Base-by-base conservation (phyloP, 2,888 invertebrate genomes). In the Dicroscelio sp. region DNA sequence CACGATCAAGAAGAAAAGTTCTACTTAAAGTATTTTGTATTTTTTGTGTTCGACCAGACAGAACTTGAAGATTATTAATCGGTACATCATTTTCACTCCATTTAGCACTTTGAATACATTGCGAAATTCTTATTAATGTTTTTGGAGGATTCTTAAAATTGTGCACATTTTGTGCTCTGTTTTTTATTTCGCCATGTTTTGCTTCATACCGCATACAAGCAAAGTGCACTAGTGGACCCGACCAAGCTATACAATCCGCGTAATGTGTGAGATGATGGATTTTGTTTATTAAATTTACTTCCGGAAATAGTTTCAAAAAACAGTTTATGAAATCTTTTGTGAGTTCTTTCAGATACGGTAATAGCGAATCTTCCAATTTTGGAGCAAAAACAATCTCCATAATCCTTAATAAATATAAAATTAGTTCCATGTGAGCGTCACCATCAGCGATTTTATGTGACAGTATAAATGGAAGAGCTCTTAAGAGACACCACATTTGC, bases 381-480 rank as follows among this genome's bases (percentile, higher is more conserved):
- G 92, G 92, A 12, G 91, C 93, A 86, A 94, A 93, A 6, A 89
- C 90, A 20, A 93, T 90, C 76, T 93, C 93, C 91, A 93, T 93
- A 30, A 94, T 92, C 80, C 83, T 35, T 2, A 94, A 71, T 35
- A 93, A 79, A 43, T 69, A 69, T 20, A 91, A 65, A 83, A 93
- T 55, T 0, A 94, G 63, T 10, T 25, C 27, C 89, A 93, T 86
- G 52, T 93, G 78, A 48, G 84, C 23, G 86, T 94, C 88, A 30
- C 80, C 90, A 30, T 55, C 25, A 33, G n/a, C 55, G 71, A 94
- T 55, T 88, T 92, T 93, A 20, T 83, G 83, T n/a, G 78, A 20
- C 20, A 93, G 20, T 63, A 93, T 52, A 91, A 93, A 94, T 14
- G 93, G 92, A 23, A 90, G 60, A 10, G 63, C 58, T 86, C 90